Evolutionary conservation across 2,888 invertebrate genomes (phyloP).

Genomic region (Melipona beecheii): DNA sequence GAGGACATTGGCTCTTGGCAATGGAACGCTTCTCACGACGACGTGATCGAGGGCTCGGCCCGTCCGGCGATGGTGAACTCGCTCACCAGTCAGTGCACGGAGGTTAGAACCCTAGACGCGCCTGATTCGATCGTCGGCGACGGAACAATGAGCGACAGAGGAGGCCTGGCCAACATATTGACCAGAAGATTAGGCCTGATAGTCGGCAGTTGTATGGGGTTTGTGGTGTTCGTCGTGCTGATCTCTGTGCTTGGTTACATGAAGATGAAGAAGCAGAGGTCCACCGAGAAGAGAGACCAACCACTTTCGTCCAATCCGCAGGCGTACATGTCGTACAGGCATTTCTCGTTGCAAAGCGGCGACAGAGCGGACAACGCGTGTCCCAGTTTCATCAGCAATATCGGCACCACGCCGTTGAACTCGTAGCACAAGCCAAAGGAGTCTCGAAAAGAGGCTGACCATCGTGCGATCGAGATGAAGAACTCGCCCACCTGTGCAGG

Average conservation of each 20-base stretch:
- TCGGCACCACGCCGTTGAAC: constrained; percentile 79
- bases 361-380: constrained; percentile 84
- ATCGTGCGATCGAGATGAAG: constrained; percentile 80
- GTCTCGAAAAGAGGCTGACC: constrained; percentile 69
- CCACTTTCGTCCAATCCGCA: constrained; percentile 87
- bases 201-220: constrained; percentile 94
- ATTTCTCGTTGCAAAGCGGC: constrained; percentile 89
- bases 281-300: constrained; percentile 89
- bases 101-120: constrained; percentile 90
- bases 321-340: constrained; percentile 92
- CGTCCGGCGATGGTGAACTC: constrained; percentile 89
- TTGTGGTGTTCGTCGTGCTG: constrained; percentile 93
- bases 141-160: constrained; percentile 87
- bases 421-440: constrained; percentile 80
- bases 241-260: constrained; percentile 93
- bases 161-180: constrained; percentile 90
- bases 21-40: constrained; percentile 85
- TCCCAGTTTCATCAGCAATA: constrained; percentile 82
- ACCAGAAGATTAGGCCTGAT: constrained; percentile 93
- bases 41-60: constrained; percentile 87
- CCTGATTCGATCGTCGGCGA: constrained; percentile 87
- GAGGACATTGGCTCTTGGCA: constrained; percentile 78
- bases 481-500: constrained; percentile 73
- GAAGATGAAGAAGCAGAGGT: constrained; percentile 93
- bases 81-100: constrained; percentile 90